Base-by-base conservation (phyloP, 1,140 invertebrate species). In the Solenopsis fugax region DNA sequence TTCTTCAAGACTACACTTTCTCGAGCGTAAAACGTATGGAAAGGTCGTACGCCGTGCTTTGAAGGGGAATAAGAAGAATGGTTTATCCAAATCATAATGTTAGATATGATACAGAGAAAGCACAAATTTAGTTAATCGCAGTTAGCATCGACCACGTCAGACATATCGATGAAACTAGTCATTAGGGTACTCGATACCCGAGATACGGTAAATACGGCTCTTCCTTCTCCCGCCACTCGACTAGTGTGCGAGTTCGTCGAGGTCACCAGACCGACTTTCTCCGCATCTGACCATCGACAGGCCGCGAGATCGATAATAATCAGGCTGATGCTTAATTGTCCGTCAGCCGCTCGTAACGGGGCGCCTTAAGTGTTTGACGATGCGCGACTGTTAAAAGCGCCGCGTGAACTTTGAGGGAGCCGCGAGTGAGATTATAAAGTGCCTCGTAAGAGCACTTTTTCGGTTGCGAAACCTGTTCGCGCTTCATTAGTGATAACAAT, bases 211-310 rank as follows among this genome's bases (percentile, higher is more conserved):
- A 82, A 50, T 45, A 72, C 24, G 41, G 18, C 16, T 67, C 69
- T 73, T 84, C 72, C 52, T 21, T 73, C 41, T 82, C 10, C 67
- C 16, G 69, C 37, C 77, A 52, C 24, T 41, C 71, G 41, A 45
- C 1, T 29, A n/a, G 29, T 29, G 29, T 41, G 58, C 21, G 69
- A 52, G 80, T 54, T 77, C 73, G 21, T 18, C 18, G 60, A 58
- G 89, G 87, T 91, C 86, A 86, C 65, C n/a, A n/a, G 86, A 85
- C 58, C 62, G 75, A 91, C 90, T 91, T 91, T 91, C 90, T 85
- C 90, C 85, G 5, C 29, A 45, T 73, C 75, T 56, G 85, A 64
- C 60, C 62, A 69, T 86, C 76, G 60, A 84, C 60, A 75, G 69
- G 50, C 58, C 29, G 24, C 58, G 10, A 58, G 86, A 90, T 90